Conservation (phyloP, 2,888 invertebrate species). For the Dendrolimus pini region DNA sequence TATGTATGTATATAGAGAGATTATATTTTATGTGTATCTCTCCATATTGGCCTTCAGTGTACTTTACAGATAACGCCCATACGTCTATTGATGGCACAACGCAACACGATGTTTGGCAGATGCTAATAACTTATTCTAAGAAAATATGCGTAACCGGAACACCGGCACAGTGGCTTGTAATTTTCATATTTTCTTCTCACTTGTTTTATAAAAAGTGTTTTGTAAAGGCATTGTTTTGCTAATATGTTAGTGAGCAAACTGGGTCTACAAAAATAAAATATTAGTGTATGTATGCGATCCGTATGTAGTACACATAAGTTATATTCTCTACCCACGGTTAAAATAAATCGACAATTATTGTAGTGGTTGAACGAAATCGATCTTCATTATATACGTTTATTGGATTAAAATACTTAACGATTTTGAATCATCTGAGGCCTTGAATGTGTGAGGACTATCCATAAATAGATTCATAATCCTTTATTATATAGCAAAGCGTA, state of each 20-base stretch:
- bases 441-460: too few relatives aligned
- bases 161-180: not conserved
- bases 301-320: not conserved
- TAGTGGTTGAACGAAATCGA: not conserved
- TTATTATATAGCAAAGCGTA: too few relatives aligned
- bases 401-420: not conserved
- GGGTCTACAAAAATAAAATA: not conserved
- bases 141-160: not conserved
- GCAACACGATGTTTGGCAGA: not conserved
- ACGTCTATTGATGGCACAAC: not conserved
- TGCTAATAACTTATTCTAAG: not conserved
- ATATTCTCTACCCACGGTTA: not conserved
- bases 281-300: not conserved
- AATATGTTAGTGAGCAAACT: not conserved
- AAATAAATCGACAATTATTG: not conserved
- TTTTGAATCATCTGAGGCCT: not conserved
- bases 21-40: too few relatives aligned
- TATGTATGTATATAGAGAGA: too few relatives aligned
- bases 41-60: not conserved
- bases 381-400: not conserved
- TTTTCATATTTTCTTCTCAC: not conserved
- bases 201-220: not conserved
- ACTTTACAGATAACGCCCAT: not conserved
- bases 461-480: too few relatives aligned
- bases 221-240: not conserved